Evolutionary conservation across 2,797 vertebrate genomes (phyloP).

Genomic region (Schizopygopsis pylzovi): DNA sequence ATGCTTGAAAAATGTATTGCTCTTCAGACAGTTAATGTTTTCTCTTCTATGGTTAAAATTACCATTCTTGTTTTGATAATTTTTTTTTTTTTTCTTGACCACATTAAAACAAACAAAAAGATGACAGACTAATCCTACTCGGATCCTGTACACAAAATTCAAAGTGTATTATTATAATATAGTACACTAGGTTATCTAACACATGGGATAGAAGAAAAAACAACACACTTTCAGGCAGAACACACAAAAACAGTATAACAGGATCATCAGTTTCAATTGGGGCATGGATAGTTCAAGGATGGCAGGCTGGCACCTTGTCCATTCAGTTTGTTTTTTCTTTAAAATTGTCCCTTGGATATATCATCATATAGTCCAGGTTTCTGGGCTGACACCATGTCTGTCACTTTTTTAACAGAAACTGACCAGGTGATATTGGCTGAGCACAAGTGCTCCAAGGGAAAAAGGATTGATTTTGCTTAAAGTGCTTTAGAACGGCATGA

Average conservation of each 20-base stretch:
- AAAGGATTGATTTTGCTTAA: constrained; percentile 36
- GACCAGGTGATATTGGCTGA: constrained; percentile 46
- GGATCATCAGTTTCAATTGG: constrained; percentile 33
- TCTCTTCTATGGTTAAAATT: background rate
- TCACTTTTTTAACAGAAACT: constrained; percentile 41
- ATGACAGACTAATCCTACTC: constrained; percentile 11
- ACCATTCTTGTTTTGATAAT: background rate
- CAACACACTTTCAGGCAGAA: constrained; percentile 40
- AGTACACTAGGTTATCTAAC: constrained; percentile 46
- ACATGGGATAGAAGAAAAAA: constrained; percentile 47
- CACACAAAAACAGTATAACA: constrained; percentile 45
- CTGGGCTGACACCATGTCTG: constrained; percentile 41
- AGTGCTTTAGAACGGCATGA: constrained; percentile 49
- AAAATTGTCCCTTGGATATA: constrained; percentile 45
- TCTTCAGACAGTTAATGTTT: background rate
- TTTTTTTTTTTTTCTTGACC: background rate
- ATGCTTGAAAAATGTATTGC: background rate
- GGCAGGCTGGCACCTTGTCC: constrained; percentile 35
- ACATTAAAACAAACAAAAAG: background rate
- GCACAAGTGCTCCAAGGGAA: constrained; percentile 19
- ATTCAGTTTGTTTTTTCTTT: constrained; percentile 40
- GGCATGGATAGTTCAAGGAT: constrained; percentile 39
- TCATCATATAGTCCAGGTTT: constrained; percentile 51
- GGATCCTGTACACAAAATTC: constrained; percentile 36
- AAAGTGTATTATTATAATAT: constrained; percentile 59